Conservation (phyloP, 2,888 invertebrate genomes). For the Synanthedon vespiformis region DNA sequence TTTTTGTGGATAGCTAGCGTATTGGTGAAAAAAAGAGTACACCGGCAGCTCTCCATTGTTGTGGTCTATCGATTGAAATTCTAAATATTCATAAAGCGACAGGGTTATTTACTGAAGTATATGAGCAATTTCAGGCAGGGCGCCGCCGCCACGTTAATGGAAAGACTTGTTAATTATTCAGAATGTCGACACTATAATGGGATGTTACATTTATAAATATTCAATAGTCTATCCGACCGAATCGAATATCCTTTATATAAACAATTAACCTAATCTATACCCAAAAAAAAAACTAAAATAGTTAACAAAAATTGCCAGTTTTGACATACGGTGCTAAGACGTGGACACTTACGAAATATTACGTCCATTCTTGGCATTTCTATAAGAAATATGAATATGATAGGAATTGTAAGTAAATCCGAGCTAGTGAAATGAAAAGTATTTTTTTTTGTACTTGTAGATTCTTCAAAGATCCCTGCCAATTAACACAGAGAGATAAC, state of each 20-base stretch:
- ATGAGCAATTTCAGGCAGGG: conserved; percentile 33
- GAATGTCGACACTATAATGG: conserved; percentile 58
- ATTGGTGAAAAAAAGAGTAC: conserved; percentile 19
- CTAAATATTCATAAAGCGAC: conserved; percentile 35
- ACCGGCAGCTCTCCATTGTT: neutral
- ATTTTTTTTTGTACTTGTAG: too few relatives aligned
- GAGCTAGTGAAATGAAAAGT: too few relatives aligned
- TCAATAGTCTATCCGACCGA: conserved; percentile 32
- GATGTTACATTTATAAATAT: conserved; percentile 52
- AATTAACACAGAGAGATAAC: too few relatives aligned
- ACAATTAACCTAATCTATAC: too few relatives aligned
- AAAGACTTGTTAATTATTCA: conserved; percentile 57
- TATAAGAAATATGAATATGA: too few relatives aligned
- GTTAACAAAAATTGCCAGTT: too few relatives aligned
- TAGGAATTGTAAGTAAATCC: too few relatives aligned
- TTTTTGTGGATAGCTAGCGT: conserved; percentile 30
- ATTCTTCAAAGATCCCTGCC: too few relatives aligned
- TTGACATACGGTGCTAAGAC: too few relatives aligned
- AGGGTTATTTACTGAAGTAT: conserved; percentile 32
- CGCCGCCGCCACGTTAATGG: conserved; percentile 19
- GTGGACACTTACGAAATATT: too few relatives aligned
- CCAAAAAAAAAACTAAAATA: too few relatives aligned
- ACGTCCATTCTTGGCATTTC: too few relatives aligned
- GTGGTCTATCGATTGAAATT: conserved; percentile 12
- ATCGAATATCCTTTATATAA: neutral